Evolutionary conservation across 2,888 invertebrate genomes (phyloP).

Genomic region (Mycogona germanica): DNA sequence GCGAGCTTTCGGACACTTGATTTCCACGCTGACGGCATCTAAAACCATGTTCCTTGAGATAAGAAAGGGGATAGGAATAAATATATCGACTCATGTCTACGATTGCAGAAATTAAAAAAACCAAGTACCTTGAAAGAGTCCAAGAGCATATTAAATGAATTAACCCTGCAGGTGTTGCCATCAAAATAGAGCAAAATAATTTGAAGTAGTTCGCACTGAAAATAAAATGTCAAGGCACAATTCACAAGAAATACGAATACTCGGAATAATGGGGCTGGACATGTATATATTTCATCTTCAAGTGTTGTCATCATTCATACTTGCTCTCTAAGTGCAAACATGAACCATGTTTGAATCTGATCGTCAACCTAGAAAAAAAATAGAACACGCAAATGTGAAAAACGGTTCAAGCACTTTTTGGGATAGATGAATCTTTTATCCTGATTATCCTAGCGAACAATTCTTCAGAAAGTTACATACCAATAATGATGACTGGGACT

Average conservation of each 20-base stretch:
- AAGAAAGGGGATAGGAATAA: background rate
- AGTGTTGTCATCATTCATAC: no score
- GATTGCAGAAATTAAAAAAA: background rate
- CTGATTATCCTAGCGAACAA: no score
- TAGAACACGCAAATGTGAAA: background rate
- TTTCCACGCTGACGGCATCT: constrained; percentile 31
- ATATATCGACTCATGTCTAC: background rate
- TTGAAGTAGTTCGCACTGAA: constrained; percentile 34
- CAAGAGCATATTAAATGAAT: constrained; percentile 27
- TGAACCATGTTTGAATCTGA: constrained; percentile 4
- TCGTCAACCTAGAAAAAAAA: constrained; percentile 9
- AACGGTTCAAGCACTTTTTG: no score
- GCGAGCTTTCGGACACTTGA: constrained; percentile 30
- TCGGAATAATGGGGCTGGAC: background rate
- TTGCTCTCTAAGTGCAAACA: constrained; percentile 12
- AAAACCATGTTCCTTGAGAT: constrained; percentile 32
- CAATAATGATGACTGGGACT: constrained; percentile 1
- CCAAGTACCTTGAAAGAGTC: constrained; percentile 30
- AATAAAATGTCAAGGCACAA: constrained; percentile 6
- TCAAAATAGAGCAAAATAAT: constrained; percentile 32
- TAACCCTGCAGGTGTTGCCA: constrained; percentile 28
- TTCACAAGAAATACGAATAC: background rate
- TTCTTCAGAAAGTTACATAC: background rate
- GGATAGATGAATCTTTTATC: no score
- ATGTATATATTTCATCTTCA: background rate